Base-by-base conservation (phyloP, 1,140 invertebrate genomes). In the Brachystomella parvula region DNA sequence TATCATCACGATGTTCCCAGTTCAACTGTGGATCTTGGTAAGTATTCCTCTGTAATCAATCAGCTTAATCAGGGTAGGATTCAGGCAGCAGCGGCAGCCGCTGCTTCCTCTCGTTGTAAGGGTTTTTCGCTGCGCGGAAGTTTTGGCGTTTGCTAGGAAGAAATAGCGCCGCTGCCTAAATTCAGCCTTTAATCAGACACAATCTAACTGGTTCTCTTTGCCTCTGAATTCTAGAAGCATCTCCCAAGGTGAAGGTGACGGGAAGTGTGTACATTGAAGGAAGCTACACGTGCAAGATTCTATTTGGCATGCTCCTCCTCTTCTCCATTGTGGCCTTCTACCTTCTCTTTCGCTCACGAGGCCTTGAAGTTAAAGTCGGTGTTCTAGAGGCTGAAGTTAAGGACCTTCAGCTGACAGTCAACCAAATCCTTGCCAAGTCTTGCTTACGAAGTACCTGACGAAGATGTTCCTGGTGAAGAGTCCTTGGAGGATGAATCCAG, bases 221-320 rank as follows among this genome's bases (percentile, higher is more conserved):
- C 19, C 35, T 39, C 6, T 6, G 35, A 39, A 39, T 39, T 19
- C 6, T 39, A 9, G 6, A 39, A 39, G 35, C 35, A 39, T 9
- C 35, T 39, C 6, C 35, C 6, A 39, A 39, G 35, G 39, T 44
- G 39, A 44, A 44, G 39, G 39, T 44, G 9, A 44, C 9, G 39
- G 39, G 9, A 44, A n/a, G 9, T 44, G 9, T 44, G 9, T 44
- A 44, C 9, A n/a, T 44, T 44, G 39, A 44, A 44, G 39, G 39
- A n/a, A 64, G 56, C 30, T 19, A 64, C 6, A 64, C 63, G 2
- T 21, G 47, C 21, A 56, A 35, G n/a, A 32, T 64, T 35, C 30
- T 64, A 19, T 24, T 57, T 57, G 63, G 63, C 32, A 64, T 57
- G 31, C n/a, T 44, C 24, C 24, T 64, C 0, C 3, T 57, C 2